A percentile compares a stretch with the other conserved stretches of the same genome.
phyloP scores from a whole-genome alignment of 2,888 invertebrate species.

The Thysanoteuthis rhombus region DNA sequence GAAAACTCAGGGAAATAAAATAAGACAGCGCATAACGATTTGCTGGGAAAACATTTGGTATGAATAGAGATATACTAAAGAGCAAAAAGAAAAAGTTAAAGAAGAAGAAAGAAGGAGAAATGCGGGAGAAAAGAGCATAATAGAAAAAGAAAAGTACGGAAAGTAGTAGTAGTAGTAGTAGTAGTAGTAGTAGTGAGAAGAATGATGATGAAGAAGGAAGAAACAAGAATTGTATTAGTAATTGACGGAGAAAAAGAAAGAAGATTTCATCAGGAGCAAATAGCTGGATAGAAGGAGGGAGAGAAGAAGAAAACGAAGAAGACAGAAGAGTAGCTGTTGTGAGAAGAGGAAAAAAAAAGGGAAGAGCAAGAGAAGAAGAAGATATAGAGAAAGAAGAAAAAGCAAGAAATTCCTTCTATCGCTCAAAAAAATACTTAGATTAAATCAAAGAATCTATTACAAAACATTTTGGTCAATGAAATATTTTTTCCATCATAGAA shows the following conservation, averaged over 20 bases:
- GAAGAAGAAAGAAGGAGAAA: too few species aligned
- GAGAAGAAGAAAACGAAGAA: too few species aligned
- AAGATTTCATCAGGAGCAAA: background rate
- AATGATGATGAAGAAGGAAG: background rate
- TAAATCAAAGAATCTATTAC: background rate
- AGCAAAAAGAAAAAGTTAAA: background rate
- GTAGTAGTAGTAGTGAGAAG: background rate
- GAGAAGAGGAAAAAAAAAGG: background rate
- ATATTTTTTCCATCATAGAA: too few species aligned
- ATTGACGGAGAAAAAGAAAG: background rate
- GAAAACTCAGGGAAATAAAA: too few species aligned
- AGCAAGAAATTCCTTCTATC: background rate
- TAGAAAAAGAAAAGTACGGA: too few species aligned
- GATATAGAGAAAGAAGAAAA: background rate
- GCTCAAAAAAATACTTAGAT: background rate
- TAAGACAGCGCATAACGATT: too few species aligned
- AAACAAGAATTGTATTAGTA: background rate
- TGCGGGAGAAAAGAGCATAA: too few species aligned
- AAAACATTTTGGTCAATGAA: background rate
- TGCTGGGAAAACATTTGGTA: too few species aligned
- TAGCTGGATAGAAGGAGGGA: too few species aligned
- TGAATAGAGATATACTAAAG: background rate
- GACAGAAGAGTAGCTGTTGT: background rate
- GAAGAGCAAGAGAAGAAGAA: background rate
- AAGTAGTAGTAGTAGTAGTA: background rate